Conservation (phyloP, 1,140 invertebrate genomes). For the Drosophila kohkoa region DNA sequence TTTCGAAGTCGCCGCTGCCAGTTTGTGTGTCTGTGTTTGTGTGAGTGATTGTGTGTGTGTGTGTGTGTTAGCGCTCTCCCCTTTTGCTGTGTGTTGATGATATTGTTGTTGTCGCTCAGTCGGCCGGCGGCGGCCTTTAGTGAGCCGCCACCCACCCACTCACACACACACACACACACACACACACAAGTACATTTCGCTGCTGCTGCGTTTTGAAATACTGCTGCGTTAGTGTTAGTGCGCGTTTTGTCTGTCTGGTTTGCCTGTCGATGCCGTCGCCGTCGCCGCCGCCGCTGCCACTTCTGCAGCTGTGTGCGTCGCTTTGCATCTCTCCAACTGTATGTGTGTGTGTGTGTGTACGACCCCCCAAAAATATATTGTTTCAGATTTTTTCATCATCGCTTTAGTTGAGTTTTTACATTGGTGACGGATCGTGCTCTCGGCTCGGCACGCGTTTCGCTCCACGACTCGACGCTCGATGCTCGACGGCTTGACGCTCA, state of each 20-base stretch:
- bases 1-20: slow-evolving; percentile 62
- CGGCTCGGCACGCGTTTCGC: slow-evolving; percentile 68
- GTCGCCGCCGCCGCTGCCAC: slow-evolving; percentile 31
- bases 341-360: slow-evolving; percentile 55
- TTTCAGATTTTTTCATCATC: slow-evolving; percentile 85
- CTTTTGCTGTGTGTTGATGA: slow-evolving; percentile 51
- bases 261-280: slow-evolving; percentile 72
- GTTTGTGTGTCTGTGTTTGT: slow-evolving; percentile 48
- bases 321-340: slow-evolving; percentile 53
- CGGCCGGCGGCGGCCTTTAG: slow-evolving; percentile 79
- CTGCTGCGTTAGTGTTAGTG: slow-evolving; percentile 65
- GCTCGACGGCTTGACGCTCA: slow-evolving; percentile 38
- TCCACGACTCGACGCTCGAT: slow-evolving; percentile 47
- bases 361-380: slow-evolving; percentile 85
- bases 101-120: slow-evolving; percentile 59
- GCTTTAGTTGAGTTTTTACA: slow-evolving; percentile 85
- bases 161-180: slow-evolving; percentile 31
- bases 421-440: slow-evolving; percentile 85
- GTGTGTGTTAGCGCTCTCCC: slow-evolving; percentile 43
- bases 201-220: slow-evolving; percentile 78
- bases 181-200: slow-evolving; percentile 32
- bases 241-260: slow-evolving; percentile 80
- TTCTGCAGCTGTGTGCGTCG: slow-evolving; percentile 52
- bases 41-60: slow-evolving; percentile 51
- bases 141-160: slow-evolving; percentile 62